These are phyloP conservation scores for Natrix natrix DNA, from an alignment of 2,797 vertebrate genomes.

Conservation along the genomic window DNA sequence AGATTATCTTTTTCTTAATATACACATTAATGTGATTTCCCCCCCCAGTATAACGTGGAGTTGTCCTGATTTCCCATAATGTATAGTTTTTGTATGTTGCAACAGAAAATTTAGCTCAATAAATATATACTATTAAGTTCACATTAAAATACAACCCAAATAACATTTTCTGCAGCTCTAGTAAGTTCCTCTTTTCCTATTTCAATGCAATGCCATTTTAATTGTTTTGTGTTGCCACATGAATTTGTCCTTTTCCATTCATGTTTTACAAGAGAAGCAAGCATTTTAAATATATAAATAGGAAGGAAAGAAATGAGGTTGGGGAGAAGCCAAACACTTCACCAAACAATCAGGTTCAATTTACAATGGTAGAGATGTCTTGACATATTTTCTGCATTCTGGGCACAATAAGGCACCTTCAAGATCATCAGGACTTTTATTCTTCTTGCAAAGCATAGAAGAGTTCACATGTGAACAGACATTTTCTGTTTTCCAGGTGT, in stretches of 20 bases:
- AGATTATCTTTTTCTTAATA: background rate
- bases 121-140: background rate
- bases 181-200: background rate
- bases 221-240: background rate
- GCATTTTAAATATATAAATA: background rate
- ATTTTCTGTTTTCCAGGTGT: constrained; percentile 49
- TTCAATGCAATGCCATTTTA: background rate
- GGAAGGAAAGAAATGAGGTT: background rate
- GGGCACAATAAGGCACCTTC: constrained; percentile 43
- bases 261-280: background rate
- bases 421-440: constrained; percentile 57
- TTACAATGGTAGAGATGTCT: constrained; percentile 40
- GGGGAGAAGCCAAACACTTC: constrained; percentile 19
- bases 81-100: background rate
- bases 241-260: background rate
- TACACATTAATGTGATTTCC: background rate
- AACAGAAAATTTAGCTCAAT: background rate
- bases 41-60: background rate
- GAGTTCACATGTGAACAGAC: constrained; percentile 48
- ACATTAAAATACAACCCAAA: background rate
- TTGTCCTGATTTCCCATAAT: background rate
- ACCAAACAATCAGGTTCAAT: constrained; percentile 48
- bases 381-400: background rate
- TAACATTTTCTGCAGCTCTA: background rate
- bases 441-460: constrained; percentile 52